Evolutionary conservation across 2,797 vertebrate genomes (phyloP), one percentile per base, ranked within the genome.

Genomic region (Peromyscus attwateri): DNA sequence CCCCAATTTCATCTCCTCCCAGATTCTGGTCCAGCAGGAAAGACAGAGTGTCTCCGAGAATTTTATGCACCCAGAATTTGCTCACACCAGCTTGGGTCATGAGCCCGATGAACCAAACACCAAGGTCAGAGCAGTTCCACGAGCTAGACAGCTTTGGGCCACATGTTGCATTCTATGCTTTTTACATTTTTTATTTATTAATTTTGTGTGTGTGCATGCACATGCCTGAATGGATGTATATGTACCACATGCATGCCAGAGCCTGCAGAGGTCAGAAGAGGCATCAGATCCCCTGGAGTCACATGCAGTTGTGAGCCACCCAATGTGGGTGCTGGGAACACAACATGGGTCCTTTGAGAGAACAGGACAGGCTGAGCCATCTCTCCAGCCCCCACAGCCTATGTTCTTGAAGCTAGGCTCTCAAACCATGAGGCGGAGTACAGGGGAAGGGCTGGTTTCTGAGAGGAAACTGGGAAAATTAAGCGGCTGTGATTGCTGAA

Each of bases 11-110:
- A 37, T 31, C 43, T 92, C 64, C 70, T 94, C 25, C 60, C 68
- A 71, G 37, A 31, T 66, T 84, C 80, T 73, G 31, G n/a, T 87
- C 43, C 70, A 73, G 37, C 66, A 90, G 66, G 93, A 89, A 95
- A 68, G 70, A 73, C 43, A 46, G 80, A 62, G 29, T 40, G 0
- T 68, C 66, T 89, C 64, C 49, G n/a, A 66, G 75, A 70, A 34
- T 21, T 82, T 71, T 46, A 13, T 5, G 19, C 31, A 8, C 62
- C 87, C 68, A 73, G 93, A 19, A 64, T 80, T 70, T 34, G 40
- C 62, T 80, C 40, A 52, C 6, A 66, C 29, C 31, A n/a, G 17
- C 6, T 3, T 70, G 71, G 37, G 27, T 68, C 83, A 52, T 29
- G 34, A 66, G 16, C n/a, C 37, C 52, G 66, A 2, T 0, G 34